Conservation (phyloP, 2,797 vertebrate genomes). For the Mareca penelope region DNA sequence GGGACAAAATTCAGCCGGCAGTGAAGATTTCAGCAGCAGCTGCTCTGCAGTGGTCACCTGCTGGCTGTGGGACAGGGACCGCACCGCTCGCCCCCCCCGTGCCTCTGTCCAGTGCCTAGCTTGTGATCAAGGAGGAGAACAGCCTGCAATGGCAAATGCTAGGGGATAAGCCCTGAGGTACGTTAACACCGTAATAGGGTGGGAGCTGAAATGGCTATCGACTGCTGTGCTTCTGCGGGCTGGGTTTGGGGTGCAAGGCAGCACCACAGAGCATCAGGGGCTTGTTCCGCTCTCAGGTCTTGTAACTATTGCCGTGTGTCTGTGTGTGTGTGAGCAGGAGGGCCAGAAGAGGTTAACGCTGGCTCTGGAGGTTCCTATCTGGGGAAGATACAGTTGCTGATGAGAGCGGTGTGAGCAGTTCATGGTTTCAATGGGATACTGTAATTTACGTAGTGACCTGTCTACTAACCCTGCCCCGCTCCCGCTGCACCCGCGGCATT, state of each 20-base stretch:
- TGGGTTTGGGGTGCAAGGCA: rapidly evolving
- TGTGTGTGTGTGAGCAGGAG: rapidly evolving
- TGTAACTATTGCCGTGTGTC: not conserved
- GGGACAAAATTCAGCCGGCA: not conserved
- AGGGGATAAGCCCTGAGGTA: not conserved
- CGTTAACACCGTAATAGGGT: not conserved
- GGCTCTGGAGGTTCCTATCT: not conserved
- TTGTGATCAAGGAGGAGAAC: not conserved
- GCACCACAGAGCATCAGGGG: not conserved
- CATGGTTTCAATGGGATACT: constrained; percentile 27
- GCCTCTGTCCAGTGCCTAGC: not conserved
- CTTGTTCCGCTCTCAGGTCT: rapidly evolving
- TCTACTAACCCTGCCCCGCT: constrained; percentile 51
- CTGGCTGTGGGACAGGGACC: not conserved
- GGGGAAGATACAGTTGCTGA: not conserved
- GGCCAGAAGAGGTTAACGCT: not conserved
- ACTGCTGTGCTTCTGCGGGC: rapidly evolving
- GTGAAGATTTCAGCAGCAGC: not conserved
- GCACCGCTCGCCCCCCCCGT: rapidly evolving
- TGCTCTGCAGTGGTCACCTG: not conserved
- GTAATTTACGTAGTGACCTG: constrained; percentile 62
- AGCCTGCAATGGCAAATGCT: rapidly evolving
- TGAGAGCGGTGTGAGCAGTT: not conserved
- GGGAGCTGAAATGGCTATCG: not conserved
- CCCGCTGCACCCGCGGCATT: constrained; percentile 26